Evolutionary conservation across 1,140 invertebrate genomes (phyloP).

Genomic region (Venustaconcha ellipsiformis): DNA sequence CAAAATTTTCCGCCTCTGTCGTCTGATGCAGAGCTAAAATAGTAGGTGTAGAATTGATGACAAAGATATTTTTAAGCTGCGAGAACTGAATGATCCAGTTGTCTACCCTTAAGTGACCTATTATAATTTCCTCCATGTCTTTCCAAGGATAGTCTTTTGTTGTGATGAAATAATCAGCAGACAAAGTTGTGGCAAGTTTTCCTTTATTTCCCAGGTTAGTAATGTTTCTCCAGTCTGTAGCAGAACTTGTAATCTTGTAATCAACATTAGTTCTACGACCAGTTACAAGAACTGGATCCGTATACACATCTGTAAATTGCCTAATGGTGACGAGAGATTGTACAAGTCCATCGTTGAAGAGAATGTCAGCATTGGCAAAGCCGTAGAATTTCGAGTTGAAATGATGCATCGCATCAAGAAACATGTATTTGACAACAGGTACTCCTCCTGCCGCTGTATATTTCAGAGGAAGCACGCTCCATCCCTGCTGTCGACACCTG

Average conservation of each 20-base stretch:
- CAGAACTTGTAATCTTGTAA: constrained; percentile 27
- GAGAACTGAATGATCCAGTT: constrained; percentile 14
- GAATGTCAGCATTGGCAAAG: constrained; percentile 43
- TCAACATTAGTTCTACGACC: constrained; percentile 31
- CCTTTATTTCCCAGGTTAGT: background rate
- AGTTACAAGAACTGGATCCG: constrained; percentile 19
- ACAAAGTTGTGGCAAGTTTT: constrained; percentile 2
- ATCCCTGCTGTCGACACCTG: constrained; percentile 11
- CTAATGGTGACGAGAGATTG: constrained; percentile 21
- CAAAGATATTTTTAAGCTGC: constrained; percentile 3
- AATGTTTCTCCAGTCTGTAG: constrained; percentile 3
- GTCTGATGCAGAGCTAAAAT: constrained; percentile 13
- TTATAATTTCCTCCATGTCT: constrained; percentile 6
- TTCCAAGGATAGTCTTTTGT: constrained; percentile 12
- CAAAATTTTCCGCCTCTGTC: too few relatives aligned
- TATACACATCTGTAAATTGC: background rate
- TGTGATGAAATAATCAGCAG: constrained; percentile 26
- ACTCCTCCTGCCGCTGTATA: constrained; percentile 18
- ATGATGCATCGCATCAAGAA: constrained; percentile 21
- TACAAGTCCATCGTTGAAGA: constrained; percentile 34
- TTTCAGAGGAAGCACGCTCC: constrained; percentile 18
- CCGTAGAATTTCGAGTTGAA: constrained; percentile 35
- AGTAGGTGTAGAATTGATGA: constrained; percentile 9
- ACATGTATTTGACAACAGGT: constrained; percentile 45
- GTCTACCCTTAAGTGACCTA: constrained; percentile 5